phyloP scores from a whole-genome alignment of 2,888 invertebrate species.

The Erebia aethiops region DNA sequence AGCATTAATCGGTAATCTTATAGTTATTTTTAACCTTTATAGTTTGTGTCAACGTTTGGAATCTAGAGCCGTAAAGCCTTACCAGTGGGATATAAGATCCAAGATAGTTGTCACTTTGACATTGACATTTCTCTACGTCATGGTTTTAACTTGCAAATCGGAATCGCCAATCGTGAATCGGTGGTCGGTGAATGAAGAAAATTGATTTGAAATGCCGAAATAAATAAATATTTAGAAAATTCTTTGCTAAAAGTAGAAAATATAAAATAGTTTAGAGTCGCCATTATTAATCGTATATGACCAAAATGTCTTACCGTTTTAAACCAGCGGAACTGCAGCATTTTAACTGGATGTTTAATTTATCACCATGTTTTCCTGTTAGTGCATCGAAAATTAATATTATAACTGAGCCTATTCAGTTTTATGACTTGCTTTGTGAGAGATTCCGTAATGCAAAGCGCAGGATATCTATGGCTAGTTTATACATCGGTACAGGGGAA shows the following conservation, averaged over 20 bases:
- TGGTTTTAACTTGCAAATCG: too few relatives aligned
- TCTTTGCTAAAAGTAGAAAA: background rate
- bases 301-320: slow-evolving; percentile 62
- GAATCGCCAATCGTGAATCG: too few relatives aligned
- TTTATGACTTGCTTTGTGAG: slow-evolving; percentile 88
- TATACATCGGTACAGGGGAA: slow-evolving; percentile 95
- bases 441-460: slow-evolving; percentile 85
- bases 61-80: too few relatives aligned
- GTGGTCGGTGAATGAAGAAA: too few relatives aligned
- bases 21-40: too few relatives aligned
- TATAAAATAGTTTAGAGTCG: background rate
- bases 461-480: slow-evolving; percentile 92
- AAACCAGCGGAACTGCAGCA: slow-evolving; percentile 75
- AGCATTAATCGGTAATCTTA: too few relatives aligned
- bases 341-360: slow-evolving; percentile 84
- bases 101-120: too few relatives aligned
- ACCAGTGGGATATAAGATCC: too few relatives aligned
- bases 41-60: too few relatives aligned
- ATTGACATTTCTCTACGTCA: too few relatives aligned
- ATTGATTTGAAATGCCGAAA: too few relatives aligned
- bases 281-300: background rate
- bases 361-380: slow-evolving; percentile 88
- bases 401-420: slow-evolving; percentile 88
- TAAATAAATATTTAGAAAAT: too few relatives aligned
- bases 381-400: slow-evolving; percentile 87